Evolutionary conservation across 2,797 vertebrate genomes (phyloP), one percentile per base, ranked within the genome.

Genomic region (Ctenochaetus hawaiiensis): DNA sequence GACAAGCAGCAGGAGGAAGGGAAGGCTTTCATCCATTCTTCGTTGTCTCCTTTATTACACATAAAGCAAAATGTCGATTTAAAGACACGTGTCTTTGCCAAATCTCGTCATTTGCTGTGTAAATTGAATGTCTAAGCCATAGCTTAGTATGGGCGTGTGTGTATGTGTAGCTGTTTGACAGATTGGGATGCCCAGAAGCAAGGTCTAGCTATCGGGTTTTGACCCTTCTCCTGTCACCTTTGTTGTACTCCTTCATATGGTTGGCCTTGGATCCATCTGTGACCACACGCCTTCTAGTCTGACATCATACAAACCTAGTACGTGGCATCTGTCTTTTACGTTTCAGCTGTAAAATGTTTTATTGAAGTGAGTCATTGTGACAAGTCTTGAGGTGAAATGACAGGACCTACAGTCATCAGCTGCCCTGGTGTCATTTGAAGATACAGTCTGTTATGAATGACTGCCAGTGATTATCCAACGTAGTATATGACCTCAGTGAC

Each of bases 321-420:
- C 54, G 58, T 20, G 48, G n/a, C 20, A 48, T 71, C 14, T 45
- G 20, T 16, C 61, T 44, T 45, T 37, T 8, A 26, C n/a, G 60
- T 80, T 91, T 83, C 73, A 67, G 58, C 53, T 77, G 52, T 80
- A 71, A 83, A 39, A 57, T 7, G 49, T 56, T 68, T 81, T 44
- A 75, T 91, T 80, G 78, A 77, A 86, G 80, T 83, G 86, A 86
- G 82, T 93, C 91, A 89, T 54, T 75, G 79, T 84, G 80, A 74
- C 65, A 41, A 12, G 47, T 75, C 77, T 64, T 76, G 78, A 75
- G 54, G 60, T 82, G 18, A 47, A 59, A 72, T 70, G 80, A 81
- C 26, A 18, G 68, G 78, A 81, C 84, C 83, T 73, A 0, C 59
- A 79, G 86, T 72, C 86, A 88, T 87, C 76, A 64, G 65, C 71